phyloP scores from a whole-genome alignment of 2,797 vertebrate species.

The Thripadectes ignobilis region DNA sequence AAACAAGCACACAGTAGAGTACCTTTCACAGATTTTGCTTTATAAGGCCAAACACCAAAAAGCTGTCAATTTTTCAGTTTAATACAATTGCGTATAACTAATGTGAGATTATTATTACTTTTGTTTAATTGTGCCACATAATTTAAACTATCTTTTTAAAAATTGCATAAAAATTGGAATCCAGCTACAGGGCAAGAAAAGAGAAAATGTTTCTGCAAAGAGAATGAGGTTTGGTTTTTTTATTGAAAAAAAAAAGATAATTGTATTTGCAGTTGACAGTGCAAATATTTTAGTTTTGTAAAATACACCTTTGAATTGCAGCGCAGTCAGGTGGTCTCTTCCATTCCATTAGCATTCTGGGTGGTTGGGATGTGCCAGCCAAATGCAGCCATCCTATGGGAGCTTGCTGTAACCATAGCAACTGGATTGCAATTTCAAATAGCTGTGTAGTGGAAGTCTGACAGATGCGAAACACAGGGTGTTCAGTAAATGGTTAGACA shows the following conservation, averaged over 20 bases:
- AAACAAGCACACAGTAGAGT: background rate
- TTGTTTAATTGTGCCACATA: background rate
- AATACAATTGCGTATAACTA: background rate
- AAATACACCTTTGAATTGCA: background rate
- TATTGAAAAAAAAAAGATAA: background rate
- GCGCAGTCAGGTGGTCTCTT: background rate
- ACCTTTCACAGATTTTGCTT: background rate
- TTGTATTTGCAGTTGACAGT: constrained; percentile 3
- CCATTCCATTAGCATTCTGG: constrained; percentile 62
- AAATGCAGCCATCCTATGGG: constrained; percentile 41
- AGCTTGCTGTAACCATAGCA: constrained; percentile 68
- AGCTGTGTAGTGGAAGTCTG: constrained; percentile 27
- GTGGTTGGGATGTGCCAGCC: constrained; percentile 46
- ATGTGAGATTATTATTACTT: background rate
- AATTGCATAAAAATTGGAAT: background rate
- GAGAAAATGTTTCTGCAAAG: background rate
- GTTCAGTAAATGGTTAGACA: constrained; percentile 39
- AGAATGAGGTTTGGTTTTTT: background rate
- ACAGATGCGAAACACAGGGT: background rate
- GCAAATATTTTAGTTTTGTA: constrained; percentile 7
- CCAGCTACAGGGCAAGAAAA: background rate
- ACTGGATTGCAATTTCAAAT: constrained; percentile 46
- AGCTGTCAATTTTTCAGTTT: background rate
- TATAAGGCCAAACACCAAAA: background rate
- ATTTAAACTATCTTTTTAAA: background rate